Evolutionary conservation across 2,888 invertebrate genomes (phyloP), one percentile per base, ranked within the genome.

Genomic region (Amphipyra tragopoginis): DNA sequence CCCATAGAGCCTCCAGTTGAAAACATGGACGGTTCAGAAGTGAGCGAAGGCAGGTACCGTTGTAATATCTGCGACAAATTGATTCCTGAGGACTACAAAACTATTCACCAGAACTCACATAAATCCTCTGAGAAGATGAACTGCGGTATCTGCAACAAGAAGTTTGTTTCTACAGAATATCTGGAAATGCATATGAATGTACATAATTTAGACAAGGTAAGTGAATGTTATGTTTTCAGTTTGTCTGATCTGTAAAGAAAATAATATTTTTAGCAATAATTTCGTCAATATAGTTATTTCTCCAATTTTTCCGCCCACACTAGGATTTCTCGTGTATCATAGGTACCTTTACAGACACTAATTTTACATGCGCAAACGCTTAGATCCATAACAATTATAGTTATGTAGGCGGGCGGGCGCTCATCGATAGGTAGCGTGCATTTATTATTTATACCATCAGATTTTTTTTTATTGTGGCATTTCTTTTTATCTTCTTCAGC

Each of bases 141-240:
- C 75, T 97, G 97, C 76, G 90, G 95, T 9, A 95, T 96, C 13
- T 97, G 97, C 79, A 97, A 97, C 81, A 95, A 96, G 66, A 96
- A 97, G 78, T 97, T 97, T 75, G 95, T 93, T 40, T 96, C 96
- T 0, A 85, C 92, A 14, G 95, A 96, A 26, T 97, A 96, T 85
- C 89, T 97, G 21, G 95, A 96, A 13, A 96, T 97, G 97, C 97
- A 97, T 84, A 95, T 96, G 85, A 96, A 96, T 73, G 97, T 97
- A 34, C 97, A 97, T 87, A 93, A 89, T 70, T 84, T 90, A 44
- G 94, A 93, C 43, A 96, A 96, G 89, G 96, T 94, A 61, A 75
- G 75, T 69, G 15, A 9, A 26, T 15, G 14, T 11, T 48, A n/a
- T 13, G 6, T 44, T 10, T 10, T 13, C 4, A 29, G 0, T 39